Percentiles rank a stretch among this genome's conserved stretches.
Evolutionary conservation across 2,888 invertebrate species (phyloP).

Genomic region (Romanomermis culicivorax): DNA sequence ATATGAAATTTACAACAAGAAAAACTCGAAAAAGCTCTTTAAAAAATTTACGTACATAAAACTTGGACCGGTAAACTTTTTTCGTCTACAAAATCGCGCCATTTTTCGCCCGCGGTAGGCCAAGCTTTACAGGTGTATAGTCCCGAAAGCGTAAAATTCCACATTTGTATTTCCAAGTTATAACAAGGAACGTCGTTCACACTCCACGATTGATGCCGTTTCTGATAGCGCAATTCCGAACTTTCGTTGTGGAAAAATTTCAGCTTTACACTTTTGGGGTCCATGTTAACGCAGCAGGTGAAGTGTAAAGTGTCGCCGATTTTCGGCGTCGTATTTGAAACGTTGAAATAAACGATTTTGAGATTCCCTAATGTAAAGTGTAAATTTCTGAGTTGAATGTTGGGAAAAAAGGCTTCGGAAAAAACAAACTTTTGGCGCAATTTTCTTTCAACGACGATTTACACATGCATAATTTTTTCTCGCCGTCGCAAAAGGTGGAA

Average conservation of each 20-base stretch:
- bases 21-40: no score
- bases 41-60: not conserved
- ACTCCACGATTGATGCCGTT: no score
- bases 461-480: not conserved
- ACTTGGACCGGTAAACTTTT: slow-evolving; percentile 1
- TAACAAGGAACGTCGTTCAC: not conserved
- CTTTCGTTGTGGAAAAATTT: not conserved
- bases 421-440: not conserved
- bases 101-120: not conserved
- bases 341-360: not conserved
- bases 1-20: not conserved
- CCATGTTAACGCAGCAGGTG: not conserved
- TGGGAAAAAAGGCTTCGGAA: not conserved
- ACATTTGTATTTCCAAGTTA: not conserved
- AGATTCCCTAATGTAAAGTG: no score
- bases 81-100: not conserved
- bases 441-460: not conserved
- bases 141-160: not conserved
- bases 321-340: not conserved
- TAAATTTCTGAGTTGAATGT: no score
- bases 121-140: not conserved
- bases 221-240: not conserved
- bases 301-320: not conserved
- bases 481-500: not conserved
- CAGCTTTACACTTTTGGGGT: not conserved